Conservation (phyloP, 1,140 invertebrate species). For the Brachionus angularis region DNA sequence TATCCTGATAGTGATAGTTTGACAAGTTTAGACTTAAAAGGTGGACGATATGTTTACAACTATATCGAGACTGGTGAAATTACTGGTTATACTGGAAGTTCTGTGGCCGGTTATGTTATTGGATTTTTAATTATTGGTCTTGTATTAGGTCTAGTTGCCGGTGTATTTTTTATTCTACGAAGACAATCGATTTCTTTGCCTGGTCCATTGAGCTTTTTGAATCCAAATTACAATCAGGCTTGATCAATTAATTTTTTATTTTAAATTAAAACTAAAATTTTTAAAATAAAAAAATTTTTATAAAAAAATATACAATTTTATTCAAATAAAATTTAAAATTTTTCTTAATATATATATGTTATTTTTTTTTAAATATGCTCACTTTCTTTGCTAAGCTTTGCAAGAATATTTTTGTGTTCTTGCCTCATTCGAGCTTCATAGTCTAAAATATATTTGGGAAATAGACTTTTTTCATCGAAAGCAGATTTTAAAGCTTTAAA, state of each 20-base stretch:
- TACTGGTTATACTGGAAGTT: neutral
- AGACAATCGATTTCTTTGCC: neutral
- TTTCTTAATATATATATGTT: neutral
- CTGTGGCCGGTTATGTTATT: constrained; percentile 13
- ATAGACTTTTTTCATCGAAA: constrained; percentile 57
- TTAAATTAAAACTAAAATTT: too few species aligned
- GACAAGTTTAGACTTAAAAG: neutral
- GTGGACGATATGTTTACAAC: constrained; percentile 22
- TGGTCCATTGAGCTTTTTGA: constrained; percentile 34
- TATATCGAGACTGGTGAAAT: neutral
- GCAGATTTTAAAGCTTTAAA: constrained; percentile 53
- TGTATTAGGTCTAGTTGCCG: constrained; percentile 2
- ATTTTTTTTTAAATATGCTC: neutral
- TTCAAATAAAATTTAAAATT: neutral
- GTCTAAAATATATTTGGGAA: constrained; percentile 57
- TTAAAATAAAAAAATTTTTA: too few species aligned
- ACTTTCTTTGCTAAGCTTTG: constrained; percentile 26
- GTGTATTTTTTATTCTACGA: constrained; percentile 10
- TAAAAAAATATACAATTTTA: neutral
- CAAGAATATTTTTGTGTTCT: constrained; percentile 7
- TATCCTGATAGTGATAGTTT: neutral
- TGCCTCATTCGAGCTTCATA: constrained; percentile 48
- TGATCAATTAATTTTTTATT: neutral
- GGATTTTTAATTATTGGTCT: constrained; percentile 32
- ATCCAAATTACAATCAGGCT: constrained; percentile 29